These are phyloP conservation scores for Delia radicum DNA, from an alignment of 1,140 invertebrate species.

Conservation along the genomic window DNA sequence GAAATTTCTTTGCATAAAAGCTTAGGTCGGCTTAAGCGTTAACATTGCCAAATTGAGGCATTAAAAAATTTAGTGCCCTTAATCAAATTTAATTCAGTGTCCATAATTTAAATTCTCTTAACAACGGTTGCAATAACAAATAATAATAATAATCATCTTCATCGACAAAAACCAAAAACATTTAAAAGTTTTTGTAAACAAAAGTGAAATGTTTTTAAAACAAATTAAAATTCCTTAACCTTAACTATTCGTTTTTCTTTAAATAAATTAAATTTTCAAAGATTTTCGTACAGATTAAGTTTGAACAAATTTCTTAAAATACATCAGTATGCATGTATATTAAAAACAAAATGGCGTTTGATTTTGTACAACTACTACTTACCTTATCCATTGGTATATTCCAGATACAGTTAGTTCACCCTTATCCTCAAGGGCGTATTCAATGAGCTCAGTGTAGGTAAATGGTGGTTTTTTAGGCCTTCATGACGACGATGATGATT, in stretches of 20 bases:
- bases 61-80: too few relatives aligned
- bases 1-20: too few relatives aligned
- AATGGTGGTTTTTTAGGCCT: constrained; percentile 75
- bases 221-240: background rate
- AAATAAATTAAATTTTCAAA: too few relatives aligned
- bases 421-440: constrained; percentile 78
- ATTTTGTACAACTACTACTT: constrained; percentile 66
- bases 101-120: background rate
- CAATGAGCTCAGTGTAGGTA: constrained; percentile 85
- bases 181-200: background rate
- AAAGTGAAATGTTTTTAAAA: too few relatives aligned
- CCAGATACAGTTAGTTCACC: constrained; percentile 85
- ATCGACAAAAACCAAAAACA: background rate
- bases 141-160: background rate
- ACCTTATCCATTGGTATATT: constrained; percentile 91
- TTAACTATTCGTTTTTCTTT: too few relatives aligned
- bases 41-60: too few relatives aligned
- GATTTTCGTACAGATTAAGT: too few relatives aligned
- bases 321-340: too few relatives aligned
- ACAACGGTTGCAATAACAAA: background rate
- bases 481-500: constrained; percentile 8
- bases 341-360: constrained; percentile 10
- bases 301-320: too few relatives aligned
- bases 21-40: too few relatives aligned
- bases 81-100: too few relatives aligned